Conservation (phyloP, 2,797 vertebrate species). For the Aythya fuligula region DNA sequence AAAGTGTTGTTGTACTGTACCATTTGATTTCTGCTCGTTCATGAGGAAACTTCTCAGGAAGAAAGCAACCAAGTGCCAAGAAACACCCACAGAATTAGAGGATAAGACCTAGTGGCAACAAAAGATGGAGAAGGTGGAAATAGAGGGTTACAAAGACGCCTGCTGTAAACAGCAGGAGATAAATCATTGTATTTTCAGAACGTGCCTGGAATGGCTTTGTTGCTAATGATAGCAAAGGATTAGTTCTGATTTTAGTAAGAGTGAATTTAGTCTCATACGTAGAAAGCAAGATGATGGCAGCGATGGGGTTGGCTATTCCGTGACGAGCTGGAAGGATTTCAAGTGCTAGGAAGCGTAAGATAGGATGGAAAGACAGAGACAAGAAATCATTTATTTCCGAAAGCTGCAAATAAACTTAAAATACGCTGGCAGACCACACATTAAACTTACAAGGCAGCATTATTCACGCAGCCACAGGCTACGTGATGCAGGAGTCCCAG, state of each 20-base stretch:
- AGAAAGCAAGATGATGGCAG: neutral
- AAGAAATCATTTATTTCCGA: neutral
- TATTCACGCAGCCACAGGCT: constrained; percentile 46
- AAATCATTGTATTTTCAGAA: neutral
- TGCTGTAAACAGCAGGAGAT: neutral
- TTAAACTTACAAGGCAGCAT: neutral
- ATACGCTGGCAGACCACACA: constrained; percentile 32
- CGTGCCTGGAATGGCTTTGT: neutral
- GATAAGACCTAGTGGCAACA: neutral
- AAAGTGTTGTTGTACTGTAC: neutral
- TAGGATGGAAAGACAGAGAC: neutral
- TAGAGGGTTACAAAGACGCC: neutral
- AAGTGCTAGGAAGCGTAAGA: neutral
- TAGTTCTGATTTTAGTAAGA: neutral
- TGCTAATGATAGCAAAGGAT: neutral
- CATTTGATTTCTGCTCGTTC: neutral
- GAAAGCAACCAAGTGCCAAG: neutral
- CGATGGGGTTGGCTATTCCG: neutral
- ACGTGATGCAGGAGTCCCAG: neutral
- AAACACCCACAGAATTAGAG: neutral
- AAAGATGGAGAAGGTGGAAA: neutral
- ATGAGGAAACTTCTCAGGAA: neutral
- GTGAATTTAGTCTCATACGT: neutral
- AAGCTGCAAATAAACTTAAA: neutral
- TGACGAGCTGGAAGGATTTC: neutral